A percentile compares a stretch with the other conserved stretches of the same genome.
Conservation (phyloP, 1,140 invertebrate species). For the Littorina saxatilis region DNA sequence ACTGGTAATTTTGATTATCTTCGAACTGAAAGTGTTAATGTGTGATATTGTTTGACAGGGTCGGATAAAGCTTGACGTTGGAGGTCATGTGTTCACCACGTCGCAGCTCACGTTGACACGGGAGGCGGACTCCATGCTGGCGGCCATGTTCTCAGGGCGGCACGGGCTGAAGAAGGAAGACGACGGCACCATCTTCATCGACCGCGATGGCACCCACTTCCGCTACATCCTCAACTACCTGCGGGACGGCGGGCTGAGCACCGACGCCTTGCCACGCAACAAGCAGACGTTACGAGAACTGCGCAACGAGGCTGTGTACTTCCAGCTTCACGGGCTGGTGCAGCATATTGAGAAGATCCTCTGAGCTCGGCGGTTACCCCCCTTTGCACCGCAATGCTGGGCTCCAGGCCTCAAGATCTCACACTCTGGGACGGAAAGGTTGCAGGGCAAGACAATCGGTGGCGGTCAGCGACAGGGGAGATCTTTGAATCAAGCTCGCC, state of each 20-base stretch:
- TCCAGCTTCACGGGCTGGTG: slow-evolving; percentile 62
- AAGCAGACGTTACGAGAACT: slow-evolving; percentile 62
- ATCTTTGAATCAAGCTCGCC: no score
- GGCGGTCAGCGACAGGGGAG: no score
- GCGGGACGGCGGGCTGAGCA: slow-evolving; percentile 61
- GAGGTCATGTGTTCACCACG: slow-evolving; percentile 70
- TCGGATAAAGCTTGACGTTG: slow-evolving; percentile 70
- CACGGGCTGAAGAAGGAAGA: slow-evolving; percentile 64
- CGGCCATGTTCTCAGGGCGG: slow-evolving; percentile 73
- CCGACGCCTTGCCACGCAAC: slow-evolving; percentile 61
- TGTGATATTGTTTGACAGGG: no score
- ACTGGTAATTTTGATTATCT: no score
- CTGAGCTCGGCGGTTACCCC: slow-evolving; percentile 27
- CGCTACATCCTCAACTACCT: slow-evolving; percentile 71
- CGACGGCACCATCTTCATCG: slow-evolving; percentile 71
- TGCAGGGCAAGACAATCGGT: no score
- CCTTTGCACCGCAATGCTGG: neutral
- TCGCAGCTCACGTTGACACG: slow-evolving; percentile 65
- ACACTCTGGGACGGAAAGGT: no score
- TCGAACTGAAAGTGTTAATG: no score
- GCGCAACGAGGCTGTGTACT: slow-evolving; percentile 67
- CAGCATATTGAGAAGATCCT: slow-evolving; percentile 64
- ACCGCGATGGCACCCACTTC: slow-evolving; percentile 71
- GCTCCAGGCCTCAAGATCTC: neutral
- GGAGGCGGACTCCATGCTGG: slow-evolving; percentile 72